These are phyloP conservation scores for Oriolus oriolus DNA, from an alignment of 2,113 vertebrate genomes.

Conservation along the genomic window DNA sequence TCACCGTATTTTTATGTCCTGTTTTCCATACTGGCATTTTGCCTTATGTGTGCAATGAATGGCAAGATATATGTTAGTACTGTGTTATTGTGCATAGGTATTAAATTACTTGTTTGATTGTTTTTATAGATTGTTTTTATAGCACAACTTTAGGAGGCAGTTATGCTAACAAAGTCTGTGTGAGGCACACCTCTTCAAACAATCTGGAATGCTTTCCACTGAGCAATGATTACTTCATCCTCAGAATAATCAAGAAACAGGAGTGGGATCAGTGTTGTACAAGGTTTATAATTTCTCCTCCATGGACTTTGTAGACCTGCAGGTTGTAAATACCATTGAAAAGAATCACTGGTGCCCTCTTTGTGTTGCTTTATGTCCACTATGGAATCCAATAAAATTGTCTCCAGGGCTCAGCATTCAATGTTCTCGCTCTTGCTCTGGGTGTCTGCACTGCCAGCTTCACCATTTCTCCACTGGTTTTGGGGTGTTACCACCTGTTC, in stretches of 20 bases:
- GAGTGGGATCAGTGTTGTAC: not conserved
- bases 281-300: not conserved
- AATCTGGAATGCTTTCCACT: not conserved
- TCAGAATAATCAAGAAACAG: not conserved
- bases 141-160: not conserved
- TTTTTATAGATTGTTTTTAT: not conserved
- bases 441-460: not conserved
- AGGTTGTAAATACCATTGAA: not conserved
- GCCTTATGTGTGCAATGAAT: not conserved
- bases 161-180: not conserved
- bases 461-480: not conserved
- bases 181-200: not conserved
- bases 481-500: not conserved
- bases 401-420: not conserved
- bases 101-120: not conserved
- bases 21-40: not conserved
- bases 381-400: not conserved
- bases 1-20: not conserved
- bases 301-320: not conserved
- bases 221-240: not conserved
- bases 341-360: not conserved
- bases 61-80: not conserved
- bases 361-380: not conserved
- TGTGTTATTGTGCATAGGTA: not conserved
- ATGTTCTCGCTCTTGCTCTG: rapidly evolving